phyloP scores from a whole-genome alignment of 2,888 invertebrate species.

The Diaprepes abbreviatus region DNA sequence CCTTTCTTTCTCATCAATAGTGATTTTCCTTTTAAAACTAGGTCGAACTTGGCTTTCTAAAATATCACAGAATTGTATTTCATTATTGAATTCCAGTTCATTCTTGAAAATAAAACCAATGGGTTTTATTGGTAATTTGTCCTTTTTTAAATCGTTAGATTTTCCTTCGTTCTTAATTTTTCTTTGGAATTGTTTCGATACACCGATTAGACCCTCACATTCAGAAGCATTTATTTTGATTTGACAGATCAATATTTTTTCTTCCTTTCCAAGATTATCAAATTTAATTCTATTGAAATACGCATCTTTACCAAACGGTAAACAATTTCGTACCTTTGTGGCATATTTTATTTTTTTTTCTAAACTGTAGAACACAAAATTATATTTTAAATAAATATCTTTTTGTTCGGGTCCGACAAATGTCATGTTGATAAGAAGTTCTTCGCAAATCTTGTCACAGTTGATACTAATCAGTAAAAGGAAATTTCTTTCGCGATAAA shows the following conservation, averaged over 20 bases:
- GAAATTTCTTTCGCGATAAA: neutral
- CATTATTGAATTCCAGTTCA: neutral
- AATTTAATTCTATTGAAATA: neutral
- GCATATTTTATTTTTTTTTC: neutral
- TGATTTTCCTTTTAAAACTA: neutral
- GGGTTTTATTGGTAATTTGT: neutral
- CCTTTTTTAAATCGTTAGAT: too few relatives aligned
- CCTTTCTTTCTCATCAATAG: neutral
- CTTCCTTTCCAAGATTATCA: neutral
- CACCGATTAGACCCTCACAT: too few relatives aligned
- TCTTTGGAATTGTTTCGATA: too few relatives aligned
- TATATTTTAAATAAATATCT: neutral
- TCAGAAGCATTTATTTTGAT: too few relatives aligned
- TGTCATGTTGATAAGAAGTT: too few relatives aligned
- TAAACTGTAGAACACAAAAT: neutral
- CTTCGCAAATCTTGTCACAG: too few relatives aligned
- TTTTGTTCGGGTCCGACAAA: too few relatives aligned
- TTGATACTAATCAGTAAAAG: neutral
- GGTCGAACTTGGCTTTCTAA: too few relatives aligned
- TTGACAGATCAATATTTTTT: neutral
- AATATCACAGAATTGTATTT: neutral
- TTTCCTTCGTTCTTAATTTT: too few relatives aligned
- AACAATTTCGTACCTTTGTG: neutral
- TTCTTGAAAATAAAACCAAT: neutral
- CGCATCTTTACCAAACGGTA: neutral